Percentiles rank a stretch among this genome's conserved stretches.
Evolutionary conservation across 2,888 invertebrate genomes (phyloP).

Genomic region (Pollenia griseotomentosa): DNA sequence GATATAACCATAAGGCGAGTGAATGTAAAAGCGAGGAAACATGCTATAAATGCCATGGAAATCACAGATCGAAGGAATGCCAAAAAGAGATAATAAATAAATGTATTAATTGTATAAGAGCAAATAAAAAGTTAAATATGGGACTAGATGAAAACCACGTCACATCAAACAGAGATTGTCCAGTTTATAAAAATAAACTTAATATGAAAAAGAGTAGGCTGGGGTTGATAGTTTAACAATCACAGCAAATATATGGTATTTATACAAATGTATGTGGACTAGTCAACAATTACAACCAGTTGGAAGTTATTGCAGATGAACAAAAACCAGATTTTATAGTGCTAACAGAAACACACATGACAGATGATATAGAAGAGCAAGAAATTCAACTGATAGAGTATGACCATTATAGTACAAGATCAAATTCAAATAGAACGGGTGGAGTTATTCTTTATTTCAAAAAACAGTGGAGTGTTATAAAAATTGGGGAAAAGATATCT

Average conservation of each 20-base stretch:
- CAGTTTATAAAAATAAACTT: slow-evolving; percentile 35
- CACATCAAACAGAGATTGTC: slow-evolving; percentile 6
- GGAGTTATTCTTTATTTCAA: not conserved
- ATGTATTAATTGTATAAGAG: slow-evolving; percentile 11
- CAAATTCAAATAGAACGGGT: not conserved
- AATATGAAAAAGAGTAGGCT: slow-evolving; percentile 15
- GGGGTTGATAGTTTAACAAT: not conserved
- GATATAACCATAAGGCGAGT: no score
- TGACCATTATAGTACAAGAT: not conserved
- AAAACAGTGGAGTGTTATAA: not conserved
- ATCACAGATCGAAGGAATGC: no score
- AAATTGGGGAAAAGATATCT: no score
- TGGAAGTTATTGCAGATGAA: not conserved
- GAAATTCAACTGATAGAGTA: not conserved
- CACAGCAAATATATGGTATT: not conserved
- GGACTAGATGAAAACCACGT: slow-evolving; percentile 41
- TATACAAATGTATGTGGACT: not conserved
- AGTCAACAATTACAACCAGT: no score
- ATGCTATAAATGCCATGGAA: no score
- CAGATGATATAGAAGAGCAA: not conserved
- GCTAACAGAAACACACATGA: slow-evolving; percentile 1
- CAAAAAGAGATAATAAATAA: no score
- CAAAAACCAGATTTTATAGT: slow-evolving; percentile 15
- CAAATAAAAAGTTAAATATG: slow-evolving; percentile 17
- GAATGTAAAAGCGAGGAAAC: no score